Percentiles rank a stretch among this genome's conserved stretches.
Conservation (phyloP, 2,888 invertebrate genomes). For the Linnaemya vulpina region DNA sequence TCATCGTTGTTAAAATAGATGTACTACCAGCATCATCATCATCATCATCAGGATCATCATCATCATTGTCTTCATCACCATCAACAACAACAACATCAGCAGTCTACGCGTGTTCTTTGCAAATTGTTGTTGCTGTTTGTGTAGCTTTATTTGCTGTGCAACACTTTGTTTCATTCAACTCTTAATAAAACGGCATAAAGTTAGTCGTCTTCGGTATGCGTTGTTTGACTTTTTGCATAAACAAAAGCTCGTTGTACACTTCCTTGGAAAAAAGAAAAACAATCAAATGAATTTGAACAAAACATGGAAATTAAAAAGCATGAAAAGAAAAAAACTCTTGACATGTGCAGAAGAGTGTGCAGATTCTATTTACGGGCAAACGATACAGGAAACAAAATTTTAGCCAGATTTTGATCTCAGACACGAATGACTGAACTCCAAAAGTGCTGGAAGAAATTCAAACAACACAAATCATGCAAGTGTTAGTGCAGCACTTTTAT, state of each 20-base stretch:
- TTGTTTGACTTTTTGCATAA: conserved; percentile 58
- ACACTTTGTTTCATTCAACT: conserved; percentile 25
- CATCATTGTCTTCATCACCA: conserved; percentile 20
- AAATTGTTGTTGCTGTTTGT: not conserved
- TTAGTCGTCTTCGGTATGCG: conserved; percentile 34
- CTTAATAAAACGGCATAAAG: conserved; percentile 17
- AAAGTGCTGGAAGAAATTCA: not conserved
- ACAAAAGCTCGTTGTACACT: conserved; percentile 32
- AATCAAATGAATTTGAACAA: too few relatives aligned
- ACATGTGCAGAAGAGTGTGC: conserved; percentile 1
- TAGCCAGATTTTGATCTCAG: conserved; percentile 19
- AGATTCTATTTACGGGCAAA: not conserved
- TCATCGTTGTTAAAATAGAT: conserved; percentile 60
- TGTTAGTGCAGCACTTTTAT: too few relatives aligned
- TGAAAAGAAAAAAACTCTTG: conserved; percentile 20
- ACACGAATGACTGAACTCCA: conserved; percentile 8
- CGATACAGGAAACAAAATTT: conserved; percentile 36
- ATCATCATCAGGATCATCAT: conserved; percentile 16
- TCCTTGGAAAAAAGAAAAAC: not conserved
- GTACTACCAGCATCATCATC: conserved; percentile 35
- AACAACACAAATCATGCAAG: not conserved
- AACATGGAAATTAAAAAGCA: not conserved
- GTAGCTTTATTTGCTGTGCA: not conserved
- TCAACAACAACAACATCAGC: conserved; percentile 31
- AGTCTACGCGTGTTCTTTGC: conserved; percentile 29